Conservation (phyloP, 2,888 invertebrate species). For the Sturmia bella region DNA sequence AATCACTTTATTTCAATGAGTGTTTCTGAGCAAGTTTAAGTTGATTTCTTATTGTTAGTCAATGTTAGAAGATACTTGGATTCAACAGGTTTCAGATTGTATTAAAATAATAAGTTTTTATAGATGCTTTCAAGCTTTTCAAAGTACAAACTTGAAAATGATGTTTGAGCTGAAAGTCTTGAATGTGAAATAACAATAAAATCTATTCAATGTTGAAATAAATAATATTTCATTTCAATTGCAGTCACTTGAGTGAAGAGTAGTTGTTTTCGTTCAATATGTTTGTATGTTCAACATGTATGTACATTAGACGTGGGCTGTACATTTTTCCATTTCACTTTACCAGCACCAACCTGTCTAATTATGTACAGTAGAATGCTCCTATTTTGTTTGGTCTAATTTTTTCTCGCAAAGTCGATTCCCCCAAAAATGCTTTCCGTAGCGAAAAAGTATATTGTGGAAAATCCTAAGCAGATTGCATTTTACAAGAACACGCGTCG, state of each 20-base stretch:
- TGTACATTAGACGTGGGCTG: too few species aligned
- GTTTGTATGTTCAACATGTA: too few species aligned
- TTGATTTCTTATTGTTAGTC: constrained; percentile 1
- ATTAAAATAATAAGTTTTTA: neutral
- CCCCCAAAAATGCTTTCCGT: too few species aligned
- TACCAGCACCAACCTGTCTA: too few species aligned
- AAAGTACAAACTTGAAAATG: constrained; percentile 24
- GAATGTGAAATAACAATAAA: constrained; percentile 10
- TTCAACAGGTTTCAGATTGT: constrained; percentile 49
- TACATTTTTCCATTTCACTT: too few species aligned
- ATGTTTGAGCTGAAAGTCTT: constrained; percentile 28
- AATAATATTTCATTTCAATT: too few species aligned
- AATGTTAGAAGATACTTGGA: constrained; percentile 10
- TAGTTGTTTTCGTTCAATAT: neutral
- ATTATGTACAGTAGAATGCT: too few species aligned
- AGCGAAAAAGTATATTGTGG: too few species aligned
- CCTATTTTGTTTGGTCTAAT: too few species aligned
- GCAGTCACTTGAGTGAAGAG: neutral
- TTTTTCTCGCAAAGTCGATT: too few species aligned
- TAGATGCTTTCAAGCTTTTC: constrained; percentile 13
- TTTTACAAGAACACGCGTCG: too few species aligned
- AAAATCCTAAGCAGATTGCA: too few species aligned
- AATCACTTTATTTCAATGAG: constrained; percentile 45
- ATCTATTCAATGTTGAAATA: neutral
- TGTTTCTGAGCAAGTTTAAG: neutral